Conservation (phyloP, 2,113 vertebrate genomes). For the Cepphus grylle region DNA sequence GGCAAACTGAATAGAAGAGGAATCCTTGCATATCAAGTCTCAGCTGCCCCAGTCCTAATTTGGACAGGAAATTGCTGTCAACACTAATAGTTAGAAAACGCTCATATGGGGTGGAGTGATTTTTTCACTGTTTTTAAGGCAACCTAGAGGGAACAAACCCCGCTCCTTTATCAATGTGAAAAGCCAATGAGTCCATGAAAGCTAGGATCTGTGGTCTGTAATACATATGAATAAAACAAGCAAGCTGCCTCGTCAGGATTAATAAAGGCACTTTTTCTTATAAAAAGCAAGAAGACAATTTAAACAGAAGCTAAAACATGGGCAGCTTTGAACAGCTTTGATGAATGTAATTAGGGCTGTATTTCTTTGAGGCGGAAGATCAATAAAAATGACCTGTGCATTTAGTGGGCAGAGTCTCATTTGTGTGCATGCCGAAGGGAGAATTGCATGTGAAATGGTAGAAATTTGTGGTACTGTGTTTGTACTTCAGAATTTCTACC, state of each 20-base stretch:
- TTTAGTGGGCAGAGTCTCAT: not conserved
- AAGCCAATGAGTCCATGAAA: not conserved
- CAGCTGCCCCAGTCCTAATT: not conserved
- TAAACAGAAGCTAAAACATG: not conserved
- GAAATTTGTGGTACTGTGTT: not conserved
- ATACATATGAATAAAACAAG: not conserved
- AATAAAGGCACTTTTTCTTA: constrained; percentile 1
- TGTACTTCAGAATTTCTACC: not conserved
- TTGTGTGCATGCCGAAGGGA: not conserved
- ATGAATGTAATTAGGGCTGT: constrained; percentile 9
- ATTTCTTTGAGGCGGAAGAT: constrained; percentile 1
- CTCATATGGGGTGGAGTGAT: not conserved
- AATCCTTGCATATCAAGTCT: not conserved
- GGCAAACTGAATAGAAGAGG: not conserved
- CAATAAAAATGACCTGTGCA: not conserved
- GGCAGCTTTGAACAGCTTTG: not conserved
- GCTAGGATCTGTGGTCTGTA: not conserved
- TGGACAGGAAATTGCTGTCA: not conserved
- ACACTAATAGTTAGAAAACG: not conserved
- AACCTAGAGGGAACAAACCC: not conserved
- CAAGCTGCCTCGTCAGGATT: not conserved
- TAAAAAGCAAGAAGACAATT: not conserved
- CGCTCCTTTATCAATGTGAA: not conserved
- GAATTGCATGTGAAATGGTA: not conserved
- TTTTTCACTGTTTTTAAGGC: not conserved